Evolutionary conservation across 2,113 vertebrate species (phyloP).

Genomic region (Falco punctatus): DNA sequence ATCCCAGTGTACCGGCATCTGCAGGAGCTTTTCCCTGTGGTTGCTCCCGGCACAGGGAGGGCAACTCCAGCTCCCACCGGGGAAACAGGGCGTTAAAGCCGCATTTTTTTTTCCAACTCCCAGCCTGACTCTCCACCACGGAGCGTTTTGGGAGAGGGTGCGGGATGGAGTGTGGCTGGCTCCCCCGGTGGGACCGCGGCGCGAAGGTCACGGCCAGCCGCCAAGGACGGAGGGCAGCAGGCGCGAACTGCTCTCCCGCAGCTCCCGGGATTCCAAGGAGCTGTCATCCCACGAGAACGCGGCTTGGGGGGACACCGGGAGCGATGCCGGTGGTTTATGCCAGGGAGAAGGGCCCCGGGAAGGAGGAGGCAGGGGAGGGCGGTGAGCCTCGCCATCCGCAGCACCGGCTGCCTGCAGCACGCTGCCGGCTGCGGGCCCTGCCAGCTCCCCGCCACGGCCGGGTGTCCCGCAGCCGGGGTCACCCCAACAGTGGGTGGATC

Average conservation of each 20-base stretch:
- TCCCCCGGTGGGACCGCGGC: background rate
- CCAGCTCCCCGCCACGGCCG: background rate
- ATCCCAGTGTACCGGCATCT: accelerated
- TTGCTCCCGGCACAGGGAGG: background rate
- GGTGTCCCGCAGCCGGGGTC: background rate
- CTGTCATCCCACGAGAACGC: background rate
- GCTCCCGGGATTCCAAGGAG: accelerated
- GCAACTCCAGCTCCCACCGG: background rate
- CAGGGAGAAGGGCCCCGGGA: background rate
- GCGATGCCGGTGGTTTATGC: background rate
- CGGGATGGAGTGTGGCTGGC: background rate
- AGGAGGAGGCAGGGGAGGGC: background rate
- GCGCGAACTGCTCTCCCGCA: background rate
- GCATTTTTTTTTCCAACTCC: accelerated
- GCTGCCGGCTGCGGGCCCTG: background rate
- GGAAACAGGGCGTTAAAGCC: background rate
- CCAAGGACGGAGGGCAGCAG: background rate
- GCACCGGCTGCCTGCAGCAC: background rate
- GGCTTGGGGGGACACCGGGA: background rate
- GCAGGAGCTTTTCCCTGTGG: background rate
- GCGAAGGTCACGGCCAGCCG: conserved; percentile 7
- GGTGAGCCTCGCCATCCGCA: background rate
- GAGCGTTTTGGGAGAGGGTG: accelerated
- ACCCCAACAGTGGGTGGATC: background rate
- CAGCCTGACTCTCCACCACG: background rate